Evolutionary conservation across 2,888 invertebrate genomes (phyloP).

Genomic region (Embidobia sp.): DNA sequence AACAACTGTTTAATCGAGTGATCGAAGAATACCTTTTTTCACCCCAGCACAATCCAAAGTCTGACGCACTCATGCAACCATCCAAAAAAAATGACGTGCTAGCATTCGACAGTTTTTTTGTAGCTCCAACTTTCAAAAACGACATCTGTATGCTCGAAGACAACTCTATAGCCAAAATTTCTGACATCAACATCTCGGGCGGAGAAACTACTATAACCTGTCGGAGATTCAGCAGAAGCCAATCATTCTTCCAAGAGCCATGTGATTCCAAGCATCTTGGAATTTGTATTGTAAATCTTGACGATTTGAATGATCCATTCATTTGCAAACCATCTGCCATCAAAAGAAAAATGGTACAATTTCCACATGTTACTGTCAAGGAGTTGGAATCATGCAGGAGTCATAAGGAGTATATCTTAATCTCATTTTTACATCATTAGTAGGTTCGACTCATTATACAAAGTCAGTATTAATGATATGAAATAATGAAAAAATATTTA

Average conservation of each 20-base stretch:
- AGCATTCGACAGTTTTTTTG: not conserved
- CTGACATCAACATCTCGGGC: not conserved
- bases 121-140: conserved; percentile 4
- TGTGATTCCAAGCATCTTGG: conserved; percentile 16
- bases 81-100: not conserved
- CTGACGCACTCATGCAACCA: too few species aligned
- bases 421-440: conserved; percentile 10
- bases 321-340: not conserved
- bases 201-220: not conserved
- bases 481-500: too few species aligned
- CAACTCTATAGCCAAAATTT: conserved; percentile 7
- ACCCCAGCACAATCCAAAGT: not conserved
- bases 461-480: too few species aligned
- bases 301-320: not conserved
- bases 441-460: too few species aligned
- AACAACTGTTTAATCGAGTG: conserved; percentile 21
- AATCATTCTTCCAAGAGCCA: conserved; percentile 9
- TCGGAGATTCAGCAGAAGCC: not conserved
- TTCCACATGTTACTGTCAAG: not conserved
- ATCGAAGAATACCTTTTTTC: conserved; percentile 14
- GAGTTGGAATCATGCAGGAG: not conserved
- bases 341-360: not conserved
- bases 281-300: conserved; percentile 7
- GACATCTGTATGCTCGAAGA: conserved; percentile 5
- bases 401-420: not conserved